Conservation (phyloP, 2,888 invertebrate genomes). For the Campopleginae sp. region DNA sequence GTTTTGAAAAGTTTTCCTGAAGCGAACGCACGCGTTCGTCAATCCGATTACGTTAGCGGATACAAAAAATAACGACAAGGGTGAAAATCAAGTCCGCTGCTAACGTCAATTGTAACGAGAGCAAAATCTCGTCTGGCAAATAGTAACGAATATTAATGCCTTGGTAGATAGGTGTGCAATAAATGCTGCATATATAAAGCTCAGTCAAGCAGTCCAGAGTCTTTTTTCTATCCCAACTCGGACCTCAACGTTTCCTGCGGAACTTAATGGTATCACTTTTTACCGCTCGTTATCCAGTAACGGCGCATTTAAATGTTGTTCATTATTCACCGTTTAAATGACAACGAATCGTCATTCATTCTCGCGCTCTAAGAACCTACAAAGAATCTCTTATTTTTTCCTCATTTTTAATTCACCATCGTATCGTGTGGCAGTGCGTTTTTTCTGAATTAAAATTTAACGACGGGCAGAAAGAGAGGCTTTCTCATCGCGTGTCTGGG, state of each 20-base stretch:
- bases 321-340: constrained; percentile 18
- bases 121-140: constrained; percentile 13
- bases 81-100: constrained; percentile 15
- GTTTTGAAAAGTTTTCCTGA: neutral
- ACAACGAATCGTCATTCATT: constrained; percentile 30
- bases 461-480: neutral
- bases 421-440: neutral
- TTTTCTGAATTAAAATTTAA: neutral
- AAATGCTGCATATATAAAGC: neutral
- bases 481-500: constrained; percentile 51
- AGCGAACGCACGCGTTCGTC: constrained; percentile 44
- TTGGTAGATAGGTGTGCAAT: neutral
- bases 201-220: neutral
- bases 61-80: neutral
- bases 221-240: constrained; percentile 58
- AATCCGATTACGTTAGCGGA: constrained; percentile 54
- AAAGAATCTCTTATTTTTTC: constrained; percentile 1
- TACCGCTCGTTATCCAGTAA: constrained; percentile 64
- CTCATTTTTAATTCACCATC: neutral
- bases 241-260: constrained; percentile 19
- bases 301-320: constrained; percentile 42
- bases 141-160: constrained; percentile 20
- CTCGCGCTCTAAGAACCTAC: constrained; percentile 18
- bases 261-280: constrained; percentile 48
- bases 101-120: constrained; percentile 27